Evolutionary conservation across 2,888 invertebrate species (phyloP), one percentile per base, ranked within the genome.

Genomic region (Pollenia amentaria): DNA sequence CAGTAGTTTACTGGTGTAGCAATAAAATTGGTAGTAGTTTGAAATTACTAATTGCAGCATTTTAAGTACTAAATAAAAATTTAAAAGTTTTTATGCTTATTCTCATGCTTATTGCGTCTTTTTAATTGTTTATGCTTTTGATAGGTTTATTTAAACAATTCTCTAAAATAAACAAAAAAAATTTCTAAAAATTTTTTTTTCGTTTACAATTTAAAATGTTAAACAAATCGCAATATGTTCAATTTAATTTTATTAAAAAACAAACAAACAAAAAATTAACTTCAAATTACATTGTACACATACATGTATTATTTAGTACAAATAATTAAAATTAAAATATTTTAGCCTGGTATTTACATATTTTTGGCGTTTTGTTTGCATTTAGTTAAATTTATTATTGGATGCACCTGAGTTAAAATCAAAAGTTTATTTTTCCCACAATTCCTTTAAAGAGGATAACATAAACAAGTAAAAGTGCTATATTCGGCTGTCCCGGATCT

Each of bases 331-430:
- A 65, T 57, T 62, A 53, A 64, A 62, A 72, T 53, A 72, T 72
- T 69, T 48, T 44, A 29, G 16, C 3, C n/a, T 18, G 44, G n/a
- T 72, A 72, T 78, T 84, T 78, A 73, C 67, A 73, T 29, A 51
- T 65, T 84, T 73, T 78, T 84, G 67, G 38, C 46, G 69, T 78
- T 60, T 72, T 84, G 51, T 84, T 84, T 78, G 78, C 53, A 51
- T 78, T 78, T 60, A 67, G 67, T 78, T 73, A 38, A 72, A 78
- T 73, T 73, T 60, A 84, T 67, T 72, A 57, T 73, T 60, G 11
- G 46, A 44, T 42, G 51, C 84, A 84, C 65, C 84, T 84, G 78
- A 55, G 65, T 14, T 42, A 40, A 72, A 64, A 77, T 42, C 18
- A 60, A 62, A 38, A 29, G 14, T 40, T 40, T 9, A 9, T 62